A percentile compares a stretch with the other conserved stretches of the same genome.
These are phyloP conservation scores for Drosophila varians DNA, from an alignment of 1,140 invertebrate species.

Conservation along the genomic window DNA sequence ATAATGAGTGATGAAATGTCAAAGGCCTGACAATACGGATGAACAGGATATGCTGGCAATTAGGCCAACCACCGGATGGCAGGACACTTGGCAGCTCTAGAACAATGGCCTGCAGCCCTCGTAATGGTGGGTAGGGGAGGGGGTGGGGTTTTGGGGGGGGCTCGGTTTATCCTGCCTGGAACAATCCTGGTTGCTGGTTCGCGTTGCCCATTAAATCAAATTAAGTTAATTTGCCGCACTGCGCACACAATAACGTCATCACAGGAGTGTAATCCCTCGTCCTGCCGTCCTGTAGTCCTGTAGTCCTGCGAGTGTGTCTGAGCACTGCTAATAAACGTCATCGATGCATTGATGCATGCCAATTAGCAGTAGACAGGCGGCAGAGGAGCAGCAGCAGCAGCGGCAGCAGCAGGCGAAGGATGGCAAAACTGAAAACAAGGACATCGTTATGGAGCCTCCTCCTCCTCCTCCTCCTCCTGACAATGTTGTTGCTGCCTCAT, in stretches of 20 bases:
- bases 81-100: neutral
- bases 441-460: neutral
- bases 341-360: slow-evolving; percentile 79
- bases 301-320: slow-evolving; percentile 64
- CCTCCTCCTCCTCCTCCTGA: neutral
- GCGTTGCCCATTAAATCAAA: slow-evolving; percentile 67
- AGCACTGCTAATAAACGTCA: slow-evolving; percentile 78
- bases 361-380: slow-evolving; percentile 58
- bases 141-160: too few species aligned
- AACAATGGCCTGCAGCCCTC: slow-evolving; percentile 10
- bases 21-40: too few species aligned
- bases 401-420: neutral
- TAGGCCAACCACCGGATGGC: neutral
- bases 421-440: neutral
- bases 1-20: too few species aligned
- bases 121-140: too few species aligned
- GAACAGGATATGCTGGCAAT: neutral
- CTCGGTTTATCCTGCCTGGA: too few species aligned
- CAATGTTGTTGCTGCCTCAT: slow-evolving; percentile 38
- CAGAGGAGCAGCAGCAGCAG: neutral
- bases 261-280: slow-evolving; percentile 39
- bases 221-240: slow-evolving; percentile 74
- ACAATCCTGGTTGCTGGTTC: slow-evolving; percentile 9
- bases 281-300: too few species aligned
- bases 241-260: slow-evolving; percentile 72